phyloP scores from a whole-genome alignment of 1,140 invertebrate species.

The Magallana ariakensis region DNA sequence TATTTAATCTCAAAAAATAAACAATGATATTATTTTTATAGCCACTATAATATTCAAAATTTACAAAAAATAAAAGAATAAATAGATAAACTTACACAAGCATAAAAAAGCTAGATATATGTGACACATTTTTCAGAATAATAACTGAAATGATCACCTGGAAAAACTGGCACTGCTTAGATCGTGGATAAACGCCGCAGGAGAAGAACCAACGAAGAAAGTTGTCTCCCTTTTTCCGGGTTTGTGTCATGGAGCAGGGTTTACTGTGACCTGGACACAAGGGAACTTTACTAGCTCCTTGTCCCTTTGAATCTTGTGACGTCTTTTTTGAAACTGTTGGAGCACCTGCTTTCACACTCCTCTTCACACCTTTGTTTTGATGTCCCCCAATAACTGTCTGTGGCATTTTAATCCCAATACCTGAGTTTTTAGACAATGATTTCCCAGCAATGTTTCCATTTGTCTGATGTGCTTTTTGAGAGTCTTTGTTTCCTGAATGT shows the following conservation, averaged over 20 bases:
- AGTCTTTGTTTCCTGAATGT: background rate
- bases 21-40: too few relatives aligned
- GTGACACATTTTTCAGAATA: too few relatives aligned
- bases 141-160: conserved; percentile 61
- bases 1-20: too few relatives aligned
- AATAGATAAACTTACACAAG: too few relatives aligned
- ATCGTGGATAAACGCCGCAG: conserved; percentile 65
- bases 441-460: background rate
- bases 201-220: conserved; percentile 72
- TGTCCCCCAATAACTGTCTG: background rate
- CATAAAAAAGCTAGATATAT: too few relatives aligned
- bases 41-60: too few relatives aligned
- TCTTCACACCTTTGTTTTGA: too few relatives aligned
- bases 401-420: background rate
- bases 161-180: conserved; percentile 75
- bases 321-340: background rate
- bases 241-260: conserved; percentile 67
- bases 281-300: conserved; percentile 60
- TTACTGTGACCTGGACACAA: conserved; percentile 65
- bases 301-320: background rate
- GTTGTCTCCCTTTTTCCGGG: conserved; percentile 72
- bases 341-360: background rate
- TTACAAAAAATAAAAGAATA: too few relatives aligned
- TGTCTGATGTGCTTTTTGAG: background rate
- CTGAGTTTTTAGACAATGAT: background rate